Evolutionary conservation across 1,140 invertebrate species (phyloP).

Genomic region (Ceratina australensis): DNA sequence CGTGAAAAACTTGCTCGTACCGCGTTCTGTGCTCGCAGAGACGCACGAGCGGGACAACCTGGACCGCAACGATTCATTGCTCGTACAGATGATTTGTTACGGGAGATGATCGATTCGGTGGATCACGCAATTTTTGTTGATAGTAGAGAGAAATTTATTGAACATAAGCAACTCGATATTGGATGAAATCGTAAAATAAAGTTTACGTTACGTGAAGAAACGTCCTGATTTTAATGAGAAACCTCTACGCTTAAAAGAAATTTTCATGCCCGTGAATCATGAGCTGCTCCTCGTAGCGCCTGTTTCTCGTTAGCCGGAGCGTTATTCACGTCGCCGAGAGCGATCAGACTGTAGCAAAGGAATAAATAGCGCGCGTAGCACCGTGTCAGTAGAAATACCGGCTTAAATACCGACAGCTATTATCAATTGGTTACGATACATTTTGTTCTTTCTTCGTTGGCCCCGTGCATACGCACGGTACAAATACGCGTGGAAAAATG

Average conservation of each 20-base stretch:
- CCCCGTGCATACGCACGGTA: neutral
- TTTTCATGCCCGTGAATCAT: no score
- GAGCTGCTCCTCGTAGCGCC: no score
- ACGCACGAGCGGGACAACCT: neutral
- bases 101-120: neutral
- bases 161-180: neutral
- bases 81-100: no score
- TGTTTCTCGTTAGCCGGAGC: neutral
- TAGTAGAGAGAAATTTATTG: neutral
- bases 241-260: no score
- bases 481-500: constrained; percentile 44
- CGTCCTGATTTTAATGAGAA: neutral
- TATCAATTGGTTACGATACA: constrained; percentile 11
- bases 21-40: neutral
- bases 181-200: constrained; percentile 2
- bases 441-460: constrained; percentile 7
- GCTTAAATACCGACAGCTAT: constrained; percentile 1
- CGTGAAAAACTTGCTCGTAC: no score
- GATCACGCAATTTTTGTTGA: neutral
- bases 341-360: neutral
- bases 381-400: neutral
- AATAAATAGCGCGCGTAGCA: neutral
- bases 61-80: no score
- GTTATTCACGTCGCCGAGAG: neutral
- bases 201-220: neutral